phyloP scores from a whole-genome alignment of 2,113 vertebrate genomes.

The Phalacrocorax brasilianus region DNA sequence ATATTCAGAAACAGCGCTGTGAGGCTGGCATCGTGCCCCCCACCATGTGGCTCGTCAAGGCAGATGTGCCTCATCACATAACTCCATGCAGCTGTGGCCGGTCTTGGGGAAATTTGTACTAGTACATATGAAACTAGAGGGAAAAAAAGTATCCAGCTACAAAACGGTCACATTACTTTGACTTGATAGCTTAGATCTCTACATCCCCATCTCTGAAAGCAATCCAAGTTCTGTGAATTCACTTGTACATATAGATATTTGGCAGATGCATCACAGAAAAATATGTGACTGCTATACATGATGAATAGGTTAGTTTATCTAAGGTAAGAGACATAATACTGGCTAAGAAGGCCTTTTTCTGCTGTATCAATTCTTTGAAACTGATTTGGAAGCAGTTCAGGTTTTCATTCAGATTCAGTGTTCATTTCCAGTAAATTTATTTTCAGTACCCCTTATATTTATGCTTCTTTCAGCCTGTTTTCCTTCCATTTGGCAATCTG shows the following conservation, averaged over 20 bases:
- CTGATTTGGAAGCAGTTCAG: slow-evolving; percentile 6
- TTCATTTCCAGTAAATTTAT: slow-evolving; percentile 38
- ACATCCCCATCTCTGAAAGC: background rate
- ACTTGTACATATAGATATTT: background rate
- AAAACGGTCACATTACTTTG: background rate
- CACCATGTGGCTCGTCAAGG: background rate
- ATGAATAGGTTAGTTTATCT: slow-evolving; percentile 1
- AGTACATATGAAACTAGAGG: background rate
- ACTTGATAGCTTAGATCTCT: background rate
- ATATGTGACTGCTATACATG: background rate
- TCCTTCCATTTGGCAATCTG: slow-evolving; percentile 40
- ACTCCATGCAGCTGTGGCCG: background rate
- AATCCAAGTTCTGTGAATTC: background rate
- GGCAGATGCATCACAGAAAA: slow-evolving; percentile 8
- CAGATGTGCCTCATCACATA: background rate
- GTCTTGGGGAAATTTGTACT: background rate
- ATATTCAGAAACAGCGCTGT: background rate
- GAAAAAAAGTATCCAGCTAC: background rate
- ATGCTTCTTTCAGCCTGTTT: slow-evolving; percentile 13
- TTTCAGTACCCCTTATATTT: slow-evolving; percentile 2
- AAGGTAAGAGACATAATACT: slow-evolving; percentile 22
- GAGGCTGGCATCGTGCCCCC: background rate
- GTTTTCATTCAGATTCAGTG: background rate
- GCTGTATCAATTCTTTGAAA: slow-evolving; percentile 22
- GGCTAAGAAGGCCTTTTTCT: background rate